Percentiles rank a stretch among this genome's conserved stretches.
Conservation (phyloP, 2,888 invertebrate genomes). For the Micoletzkya japonica region DNA sequence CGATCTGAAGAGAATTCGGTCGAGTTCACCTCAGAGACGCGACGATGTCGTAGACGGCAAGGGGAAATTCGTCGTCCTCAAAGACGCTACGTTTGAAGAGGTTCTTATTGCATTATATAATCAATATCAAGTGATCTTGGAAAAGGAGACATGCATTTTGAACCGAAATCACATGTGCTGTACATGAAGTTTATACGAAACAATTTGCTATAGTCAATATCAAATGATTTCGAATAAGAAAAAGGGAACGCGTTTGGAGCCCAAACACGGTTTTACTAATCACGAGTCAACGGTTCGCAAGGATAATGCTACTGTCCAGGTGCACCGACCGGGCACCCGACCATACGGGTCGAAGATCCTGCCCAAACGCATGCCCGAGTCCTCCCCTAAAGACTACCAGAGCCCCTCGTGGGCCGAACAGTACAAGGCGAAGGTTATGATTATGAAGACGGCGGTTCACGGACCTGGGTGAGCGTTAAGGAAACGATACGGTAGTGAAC, state of each 20-base stretch:
- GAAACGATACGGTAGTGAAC: neutral
- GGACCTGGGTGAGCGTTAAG: slow-evolving; percentile 5
- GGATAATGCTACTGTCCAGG: neutral
- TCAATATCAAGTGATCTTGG: neutral
- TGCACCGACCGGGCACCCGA: slow-evolving; percentile 4
- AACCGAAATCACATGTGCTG: slow-evolving; percentile 7
- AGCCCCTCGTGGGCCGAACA: slow-evolving; percentile 20
- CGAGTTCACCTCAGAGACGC: neutral
- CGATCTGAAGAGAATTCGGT: neutral
- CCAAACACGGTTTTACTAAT: neutral
- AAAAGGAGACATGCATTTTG: neutral
- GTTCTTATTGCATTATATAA: neutral
- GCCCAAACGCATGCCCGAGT: neutral
- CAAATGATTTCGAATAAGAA: neutral
- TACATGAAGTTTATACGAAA: too few relatives aligned
- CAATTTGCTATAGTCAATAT: too few relatives aligned
- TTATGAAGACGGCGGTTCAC: slow-evolving; percentile 13
- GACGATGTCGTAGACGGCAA: neutral
- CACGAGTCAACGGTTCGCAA: neutral
- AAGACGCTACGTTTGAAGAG: slow-evolving; percentile 24
- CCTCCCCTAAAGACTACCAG: neutral
- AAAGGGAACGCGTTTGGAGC: neutral
- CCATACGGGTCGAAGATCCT: neutral
- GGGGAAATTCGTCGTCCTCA: slow-evolving; percentile 11
- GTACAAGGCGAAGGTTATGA: slow-evolving; percentile 25